Conservation (phyloP, 1,140 invertebrate genomes). For the Gonatopus flavifemur region DNA sequence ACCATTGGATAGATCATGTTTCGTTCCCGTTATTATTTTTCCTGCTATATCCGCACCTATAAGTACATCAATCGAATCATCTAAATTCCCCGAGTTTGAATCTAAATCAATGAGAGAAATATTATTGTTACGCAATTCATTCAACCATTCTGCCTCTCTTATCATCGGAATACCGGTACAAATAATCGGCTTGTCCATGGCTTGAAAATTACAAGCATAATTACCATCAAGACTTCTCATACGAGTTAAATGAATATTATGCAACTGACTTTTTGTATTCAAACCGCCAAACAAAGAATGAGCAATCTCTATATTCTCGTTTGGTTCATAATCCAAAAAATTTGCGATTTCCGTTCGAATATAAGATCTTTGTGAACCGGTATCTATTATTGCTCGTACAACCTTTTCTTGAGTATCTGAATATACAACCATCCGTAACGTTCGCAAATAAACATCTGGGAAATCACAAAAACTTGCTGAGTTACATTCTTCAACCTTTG, state of each 20-base stretch:
- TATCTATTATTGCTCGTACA: slow-evolving; percentile 22
- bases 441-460: slow-evolving; percentile 24
- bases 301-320: slow-evolving; percentile 4
- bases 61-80: slow-evolving; percentile 25
- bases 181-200: slow-evolving; percentile 16
- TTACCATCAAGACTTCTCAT: slow-evolving; percentile 16
- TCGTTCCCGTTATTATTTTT: slow-evolving; percentile 34
- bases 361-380: slow-evolving; percentile 25
- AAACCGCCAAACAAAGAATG: slow-evolving; percentile 22
- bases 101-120: slow-evolving; percentile 29
- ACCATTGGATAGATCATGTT: slow-evolving; percentile 25
- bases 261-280: slow-evolving; percentile 1
- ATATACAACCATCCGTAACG: slow-evolving; percentile 17
- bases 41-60: slow-evolving; percentile 38
- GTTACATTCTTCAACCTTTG: slow-evolving; percentile 11
- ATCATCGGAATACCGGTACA: slow-evolving; percentile 18
- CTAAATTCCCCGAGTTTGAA: slow-evolving; percentile 18
- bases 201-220: slow-evolving; percentile 25
- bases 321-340: slow-evolving; percentile 13
- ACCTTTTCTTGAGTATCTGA: slow-evolving; percentile 13
- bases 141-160: slow-evolving; percentile 8
- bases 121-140: slow-evolving; percentile 11
- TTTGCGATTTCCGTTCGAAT: slow-evolving; percentile 18
- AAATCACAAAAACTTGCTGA: slow-evolving; percentile 15
- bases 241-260: slow-evolving; percentile 14